Evolutionary conservation across 2,888 invertebrate species (phyloP).

Genomic region (Limenitis arthemis): DNA sequence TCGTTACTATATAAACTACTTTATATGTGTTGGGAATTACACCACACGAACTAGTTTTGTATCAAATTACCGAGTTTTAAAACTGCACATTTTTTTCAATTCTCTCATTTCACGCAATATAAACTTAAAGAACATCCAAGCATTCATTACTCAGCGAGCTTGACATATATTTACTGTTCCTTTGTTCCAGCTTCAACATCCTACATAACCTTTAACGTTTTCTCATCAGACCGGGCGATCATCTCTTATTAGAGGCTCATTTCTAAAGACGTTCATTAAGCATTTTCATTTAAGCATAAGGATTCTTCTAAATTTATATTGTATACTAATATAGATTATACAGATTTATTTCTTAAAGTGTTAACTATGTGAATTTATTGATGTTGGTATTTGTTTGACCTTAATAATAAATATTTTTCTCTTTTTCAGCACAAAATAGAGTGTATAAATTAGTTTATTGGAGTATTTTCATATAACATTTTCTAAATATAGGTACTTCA

Average conservation of each 20-base stretch:
- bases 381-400: too few species aligned
- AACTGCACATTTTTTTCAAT: background rate
- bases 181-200: conserved; percentile 32
- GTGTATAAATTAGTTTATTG: too few species aligned
- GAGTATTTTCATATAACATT: too few species aligned
- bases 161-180: conserved; percentile 42
- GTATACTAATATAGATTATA: background rate
- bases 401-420: too few species aligned
- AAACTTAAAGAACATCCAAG: conserved; percentile 32
- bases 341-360: background rate
- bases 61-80: background rate
- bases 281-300: background rate
- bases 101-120: conserved; percentile 14
- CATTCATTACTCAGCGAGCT: conserved; percentile 44
- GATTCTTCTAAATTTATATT: background rate
- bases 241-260: conserved; percentile 2
- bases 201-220: conserved; percentile 12
- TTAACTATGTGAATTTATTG: background rate
- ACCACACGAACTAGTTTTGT: too few species aligned
- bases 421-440: too few species aligned
- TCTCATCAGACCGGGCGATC: conserved; percentile 1
- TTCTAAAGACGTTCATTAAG: conserved; percentile 1
- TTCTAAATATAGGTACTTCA: too few species aligned
- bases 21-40: too few species aligned
- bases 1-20: too few species aligned